Percentiles rank a stretch among this genome's conserved stretches.
These are phyloP conservation scores for Nesoenas mayeri DNA, from an alignment of 2,113 vertebrate genomes.

Conservation along the genomic window DNA sequence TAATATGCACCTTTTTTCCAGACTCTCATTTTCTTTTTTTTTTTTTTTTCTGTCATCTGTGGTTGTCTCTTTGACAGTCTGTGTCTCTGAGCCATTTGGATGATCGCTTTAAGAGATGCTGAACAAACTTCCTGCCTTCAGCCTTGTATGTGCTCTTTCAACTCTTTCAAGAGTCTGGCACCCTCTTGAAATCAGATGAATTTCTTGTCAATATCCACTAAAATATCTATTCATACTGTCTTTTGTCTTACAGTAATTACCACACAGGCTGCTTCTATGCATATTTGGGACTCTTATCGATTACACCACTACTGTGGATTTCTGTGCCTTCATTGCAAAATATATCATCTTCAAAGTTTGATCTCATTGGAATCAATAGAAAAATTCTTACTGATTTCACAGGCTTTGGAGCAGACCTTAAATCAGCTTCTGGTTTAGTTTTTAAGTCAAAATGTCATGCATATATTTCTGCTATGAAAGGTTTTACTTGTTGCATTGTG, in stretches of 20 bases:
- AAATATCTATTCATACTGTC: neutral
- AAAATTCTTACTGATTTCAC: neutral
- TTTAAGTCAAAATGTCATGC: neutral
- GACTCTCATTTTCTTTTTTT: neutral
- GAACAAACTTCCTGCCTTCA: neutral
- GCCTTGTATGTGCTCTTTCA: neutral
- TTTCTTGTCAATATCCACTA: constrained; percentile 12
- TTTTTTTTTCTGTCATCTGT: neutral
- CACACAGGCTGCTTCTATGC: neutral
- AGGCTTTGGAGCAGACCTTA: neutral
- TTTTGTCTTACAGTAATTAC: constrained; percentile 9
- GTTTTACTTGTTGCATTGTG: neutral
- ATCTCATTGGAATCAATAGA: neutral
- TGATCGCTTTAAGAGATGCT: neutral
- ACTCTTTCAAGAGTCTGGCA: neutral
- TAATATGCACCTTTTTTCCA: neutral
- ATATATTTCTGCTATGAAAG: neutral
- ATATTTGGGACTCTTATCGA: neutral
- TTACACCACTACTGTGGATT: neutral
- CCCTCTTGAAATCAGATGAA: neutral
- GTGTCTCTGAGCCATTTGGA: neutral
- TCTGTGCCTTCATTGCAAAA: neutral
- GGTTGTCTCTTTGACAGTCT: neutral
- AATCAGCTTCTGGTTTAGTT: neutral
- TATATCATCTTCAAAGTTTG: neutral